Percentiles rank a stretch among this genome's conserved stretches.
phyloP scores from a whole-genome alignment of 2,797 vertebrate species.

The Chelon auratus region DNA sequence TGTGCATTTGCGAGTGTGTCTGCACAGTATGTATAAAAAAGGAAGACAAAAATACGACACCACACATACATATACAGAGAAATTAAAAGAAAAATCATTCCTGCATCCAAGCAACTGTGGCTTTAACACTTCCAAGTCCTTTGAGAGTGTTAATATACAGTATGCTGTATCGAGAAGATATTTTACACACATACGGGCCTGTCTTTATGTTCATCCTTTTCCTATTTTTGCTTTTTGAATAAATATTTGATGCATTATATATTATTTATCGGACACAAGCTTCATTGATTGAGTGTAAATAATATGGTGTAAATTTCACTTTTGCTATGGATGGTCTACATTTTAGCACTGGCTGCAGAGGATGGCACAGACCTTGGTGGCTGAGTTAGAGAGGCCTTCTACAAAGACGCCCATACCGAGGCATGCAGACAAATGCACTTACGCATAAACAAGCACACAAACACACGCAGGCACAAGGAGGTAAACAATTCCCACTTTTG shows the following conservation, averaged over 20 bases:
- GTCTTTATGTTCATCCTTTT: constrained; percentile 35
- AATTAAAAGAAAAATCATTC: constrained; percentile 42
- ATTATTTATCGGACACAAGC: constrained; percentile 79
- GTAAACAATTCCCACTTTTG: constrained; percentile 79
- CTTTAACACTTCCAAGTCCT: constrained; percentile 31
- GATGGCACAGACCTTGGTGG: constrained; percentile 68
- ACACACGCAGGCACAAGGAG: constrained; percentile 64
- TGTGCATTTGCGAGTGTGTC: constrained; percentile 48
- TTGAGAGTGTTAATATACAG: constrained; percentile 15
- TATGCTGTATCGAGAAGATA: constrained; percentile 1
- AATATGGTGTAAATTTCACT: constrained; percentile 78
- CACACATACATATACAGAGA: constrained; percentile 13
- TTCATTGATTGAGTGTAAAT: constrained; percentile 81
- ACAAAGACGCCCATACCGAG: constrained; percentile 50
- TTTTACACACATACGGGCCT: constrained; percentile 41
- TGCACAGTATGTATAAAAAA: constrained; percentile 35
- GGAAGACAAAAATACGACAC: constrained; percentile 23
- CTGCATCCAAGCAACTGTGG: constrained; percentile 39
- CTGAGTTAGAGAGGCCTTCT: constrained; percentile 53
- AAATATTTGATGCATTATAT: constrained; percentile 81
- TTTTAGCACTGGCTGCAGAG: constrained; percentile 68
- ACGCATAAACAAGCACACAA: constrained; percentile 63
- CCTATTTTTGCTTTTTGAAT: constrained; percentile 67
- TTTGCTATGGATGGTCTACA: constrained; percentile 76
- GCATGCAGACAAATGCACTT: constrained; percentile 59